Evolutionary conservation across 2,888 invertebrate genomes (phyloP).

Genomic region (Hoplodrina ambigua): DNA sequence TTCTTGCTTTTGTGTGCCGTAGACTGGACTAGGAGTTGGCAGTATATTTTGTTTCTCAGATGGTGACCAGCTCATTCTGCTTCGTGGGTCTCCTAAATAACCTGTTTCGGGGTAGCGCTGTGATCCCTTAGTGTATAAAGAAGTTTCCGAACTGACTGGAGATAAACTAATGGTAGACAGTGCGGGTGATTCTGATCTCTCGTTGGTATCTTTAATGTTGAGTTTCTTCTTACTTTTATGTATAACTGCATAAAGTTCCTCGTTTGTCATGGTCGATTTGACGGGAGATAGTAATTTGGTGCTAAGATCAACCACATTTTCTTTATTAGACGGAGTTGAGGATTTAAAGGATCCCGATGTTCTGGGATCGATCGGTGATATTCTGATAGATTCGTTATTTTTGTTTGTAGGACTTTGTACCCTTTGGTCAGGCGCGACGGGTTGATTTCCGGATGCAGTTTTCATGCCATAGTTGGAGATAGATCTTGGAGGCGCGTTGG

Average conservation of each 20-base stretch:
- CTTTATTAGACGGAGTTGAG: slow-evolving; percentile 92
- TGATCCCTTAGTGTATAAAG: slow-evolving; percentile 81
- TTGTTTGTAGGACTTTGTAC: slow-evolving; percentile 51
- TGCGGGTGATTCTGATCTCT: slow-evolving; percentile 87
- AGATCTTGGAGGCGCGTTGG: slow-evolving; percentile 66
- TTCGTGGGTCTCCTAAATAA: slow-evolving; percentile 90
- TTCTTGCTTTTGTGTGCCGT: slow-evolving; percentile 78
- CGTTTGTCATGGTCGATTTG: slow-evolving; percentile 94
- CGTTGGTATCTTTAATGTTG: slow-evolving; percentile 91
- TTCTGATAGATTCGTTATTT: slow-evolving; percentile 87
- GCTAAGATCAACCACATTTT: slow-evolving; percentile 87
- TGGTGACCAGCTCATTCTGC: slow-evolving; percentile 92
- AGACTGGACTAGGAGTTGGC: slow-evolving; percentile 66
- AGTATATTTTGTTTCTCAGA: slow-evolving; percentile 81
- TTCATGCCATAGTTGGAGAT: slow-evolving; percentile 70
- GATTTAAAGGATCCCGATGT: slow-evolving; percentile 91
- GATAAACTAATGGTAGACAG: slow-evolving; percentile 86
- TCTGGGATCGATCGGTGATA: slow-evolving; percentile 93
- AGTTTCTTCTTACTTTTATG: slow-evolving; percentile 94
- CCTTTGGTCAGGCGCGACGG: slow-evolving; percentile 62
- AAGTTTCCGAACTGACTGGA: slow-evolving; percentile 87
- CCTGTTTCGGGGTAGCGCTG: slow-evolving; percentile 91
- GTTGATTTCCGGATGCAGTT: slow-evolving; percentile 63
- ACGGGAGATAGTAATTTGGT: slow-evolving; percentile 91
- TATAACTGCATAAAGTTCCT: slow-evolving; percentile 94